These are phyloP conservation scores for Hylaea fasciaria DNA, from an alignment of 2,888 invertebrate species.

Conservation along the genomic window DNA sequence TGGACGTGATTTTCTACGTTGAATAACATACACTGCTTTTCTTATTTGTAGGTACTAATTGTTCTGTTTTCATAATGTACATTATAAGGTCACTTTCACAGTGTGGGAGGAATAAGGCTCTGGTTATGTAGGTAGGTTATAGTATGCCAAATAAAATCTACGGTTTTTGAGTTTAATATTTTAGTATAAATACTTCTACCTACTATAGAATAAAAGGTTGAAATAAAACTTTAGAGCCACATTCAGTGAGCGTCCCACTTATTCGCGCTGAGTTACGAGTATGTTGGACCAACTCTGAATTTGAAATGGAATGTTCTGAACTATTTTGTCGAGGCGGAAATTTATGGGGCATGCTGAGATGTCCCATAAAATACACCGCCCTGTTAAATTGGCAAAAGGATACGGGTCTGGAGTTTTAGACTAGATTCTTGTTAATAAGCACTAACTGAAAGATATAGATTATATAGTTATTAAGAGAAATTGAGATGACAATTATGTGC, in stretches of 20 bases:
- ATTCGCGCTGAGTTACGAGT: constrained; percentile 28
- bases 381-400: constrained; percentile 5
- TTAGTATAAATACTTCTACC: no score
- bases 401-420: background rate
- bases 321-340: constrained; percentile 24
- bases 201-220: constrained; percentile 14
- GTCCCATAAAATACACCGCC: constrained; percentile 10
- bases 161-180: no score
- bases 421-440: constrained; percentile 6
- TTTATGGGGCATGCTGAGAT: constrained; percentile 23
- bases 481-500: no score
- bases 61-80: no score
- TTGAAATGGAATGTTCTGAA: constrained; percentile 30
- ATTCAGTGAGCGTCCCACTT: constrained; percentile 27
- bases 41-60: no score
- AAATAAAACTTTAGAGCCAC: constrained; percentile 26
- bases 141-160: no score
- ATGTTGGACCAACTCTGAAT: constrained; percentile 28
- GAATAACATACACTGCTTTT: no score
- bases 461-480: no score
- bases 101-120: no score
- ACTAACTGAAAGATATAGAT: background rate
- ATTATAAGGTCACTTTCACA: no score
- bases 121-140: no score
- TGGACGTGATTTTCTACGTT: no score